These are phyloP conservation scores for Lordiphosa fenestrarum DNA, from an alignment of 2,888 invertebrate species.

Conservation along the genomic window DNA sequence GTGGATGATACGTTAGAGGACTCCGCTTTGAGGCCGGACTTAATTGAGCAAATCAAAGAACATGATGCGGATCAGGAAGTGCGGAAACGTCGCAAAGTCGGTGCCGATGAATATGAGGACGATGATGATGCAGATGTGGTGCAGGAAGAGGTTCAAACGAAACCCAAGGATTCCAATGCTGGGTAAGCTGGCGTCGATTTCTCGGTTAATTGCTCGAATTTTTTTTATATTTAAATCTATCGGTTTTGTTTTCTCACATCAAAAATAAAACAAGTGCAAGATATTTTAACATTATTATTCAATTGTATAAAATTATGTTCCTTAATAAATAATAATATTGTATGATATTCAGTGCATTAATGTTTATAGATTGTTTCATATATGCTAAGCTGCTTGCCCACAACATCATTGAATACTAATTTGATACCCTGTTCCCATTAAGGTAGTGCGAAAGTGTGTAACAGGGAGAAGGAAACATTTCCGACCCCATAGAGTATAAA, in stretches of 20 bases:
- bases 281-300: constrained; percentile 52
- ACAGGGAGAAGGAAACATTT: too few species aligned
- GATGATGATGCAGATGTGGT: constrained; percentile 51
- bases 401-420: constrained; percentile 8
- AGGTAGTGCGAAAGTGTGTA: too few species aligned
- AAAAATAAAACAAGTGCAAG: constrained; percentile 31
- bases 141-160: constrained; percentile 29
- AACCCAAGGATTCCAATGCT: constrained; percentile 71
- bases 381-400: constrained; percentile 14
- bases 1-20: constrained; percentile 83
- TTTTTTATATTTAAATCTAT: constrained; percentile 2
- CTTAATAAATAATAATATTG: constrained; percentile 69
- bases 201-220: constrained; percentile 56
- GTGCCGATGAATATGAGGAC: constrained; percentile 57
- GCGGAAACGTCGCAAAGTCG: constrained; percentile 73
- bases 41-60: constrained; percentile 79
- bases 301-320: constrained; percentile 61
- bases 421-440: too few species aligned
- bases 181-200: constrained; percentile 70
- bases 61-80: constrained; percentile 78
- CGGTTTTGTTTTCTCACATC: constrained; percentile 12
- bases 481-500: too few species aligned
- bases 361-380: constrained; percentile 36
- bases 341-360: constrained; percentile 49
- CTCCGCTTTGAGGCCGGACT: constrained; percentile 76